Base-by-base conservation (phyloP, 2,797 vertebrate genomes). In the Antennarius maculatus region DNA sequence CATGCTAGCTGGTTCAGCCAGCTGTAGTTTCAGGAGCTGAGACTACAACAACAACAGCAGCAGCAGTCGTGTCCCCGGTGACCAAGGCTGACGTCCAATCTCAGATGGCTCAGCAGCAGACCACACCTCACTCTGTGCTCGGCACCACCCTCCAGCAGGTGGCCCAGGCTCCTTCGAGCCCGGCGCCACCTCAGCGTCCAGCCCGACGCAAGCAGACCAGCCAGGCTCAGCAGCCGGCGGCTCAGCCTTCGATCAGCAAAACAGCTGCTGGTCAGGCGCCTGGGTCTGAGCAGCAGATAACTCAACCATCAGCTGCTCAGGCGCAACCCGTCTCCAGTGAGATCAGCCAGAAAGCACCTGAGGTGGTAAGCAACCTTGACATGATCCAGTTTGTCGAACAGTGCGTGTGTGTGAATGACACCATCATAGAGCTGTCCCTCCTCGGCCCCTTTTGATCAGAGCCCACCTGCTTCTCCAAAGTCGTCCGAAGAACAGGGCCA, bases 391-490 rank as follows among this genome's bases (percentile, higher is more conserved):
- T 47, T 23, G 23, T 70, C 45, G 42, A 41, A 53, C 49, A 37
- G 41, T 28, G 11, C 4, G 37, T 7, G 11, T 39, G 4, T 39
- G 37, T 43, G 39, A 75, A 46, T 53, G 15, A 27, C 51, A 3
- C 45, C 14, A 47, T 34, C 59, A 11, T 0, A 62, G 23, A 58
- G 7, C 46, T 61, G 23, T 11, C 48, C 11, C 23, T 28, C 28
- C 4, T 4, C 43, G 3, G 16, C 3, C 0, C 64, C n/a, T 72
- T 54, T 65, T 54, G 15, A 53, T 71, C 86, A 97, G 71, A 97
- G 95, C 13, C 96, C 96, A 5, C 95, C 95, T 0, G 95, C 94
- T 1, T 96, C 97, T 51, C 97, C 96, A 54, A 96, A 95, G 92
- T 93, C 94, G 0, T 90, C 92, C 23, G 95, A 95, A 13, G 88